A percentile compares a stretch with the other conserved stretches of the same genome.
Evolutionary conservation across 2,888 invertebrate genomes (phyloP).

Genomic region (Nezara viridula): DNA sequence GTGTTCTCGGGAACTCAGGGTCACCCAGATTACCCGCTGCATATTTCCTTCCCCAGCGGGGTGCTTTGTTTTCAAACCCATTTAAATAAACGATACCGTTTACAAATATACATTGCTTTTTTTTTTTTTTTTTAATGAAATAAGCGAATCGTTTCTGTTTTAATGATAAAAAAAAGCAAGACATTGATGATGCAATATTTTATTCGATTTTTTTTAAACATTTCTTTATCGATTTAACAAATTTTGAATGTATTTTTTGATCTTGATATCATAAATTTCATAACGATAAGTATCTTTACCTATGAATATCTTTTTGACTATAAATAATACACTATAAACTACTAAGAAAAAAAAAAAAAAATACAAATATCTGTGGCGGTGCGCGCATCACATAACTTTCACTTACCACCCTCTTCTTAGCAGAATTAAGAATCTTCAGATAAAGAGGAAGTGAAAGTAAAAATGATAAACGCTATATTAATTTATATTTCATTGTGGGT

Average conservation of each 20-base stretch:
- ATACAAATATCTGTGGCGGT: too few relatives aligned
- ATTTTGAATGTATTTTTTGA: not conserved
- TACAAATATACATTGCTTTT: not conserved
- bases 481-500: too few relatives aligned
- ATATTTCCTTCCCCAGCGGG: not conserved
- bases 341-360: too few relatives aligned
- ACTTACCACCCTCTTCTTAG: too few relatives aligned
- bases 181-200: not conserved
- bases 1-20: not conserved
- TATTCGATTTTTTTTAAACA: not conserved
- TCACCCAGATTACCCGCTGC: not conserved
- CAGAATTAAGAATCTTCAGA: too few relatives aligned
- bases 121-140: not conserved
- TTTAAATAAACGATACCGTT: not conserved
- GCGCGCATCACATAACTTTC: too few relatives aligned
- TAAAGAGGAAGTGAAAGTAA: too few relatives aligned
- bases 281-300: too few relatives aligned
- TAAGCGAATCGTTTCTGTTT: not conserved
- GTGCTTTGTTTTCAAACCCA: constrained; percentile 1
- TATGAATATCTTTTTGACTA: too few relatives aligned
- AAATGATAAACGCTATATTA: too few relatives aligned
- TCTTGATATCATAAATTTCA: not conserved
- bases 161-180: not conserved
- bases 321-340: too few relatives aligned
- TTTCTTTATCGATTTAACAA: not conserved